phyloP scores from a whole-genome alignment of 2,113 vertebrate species.

The Oryzias celebensis region DNA sequence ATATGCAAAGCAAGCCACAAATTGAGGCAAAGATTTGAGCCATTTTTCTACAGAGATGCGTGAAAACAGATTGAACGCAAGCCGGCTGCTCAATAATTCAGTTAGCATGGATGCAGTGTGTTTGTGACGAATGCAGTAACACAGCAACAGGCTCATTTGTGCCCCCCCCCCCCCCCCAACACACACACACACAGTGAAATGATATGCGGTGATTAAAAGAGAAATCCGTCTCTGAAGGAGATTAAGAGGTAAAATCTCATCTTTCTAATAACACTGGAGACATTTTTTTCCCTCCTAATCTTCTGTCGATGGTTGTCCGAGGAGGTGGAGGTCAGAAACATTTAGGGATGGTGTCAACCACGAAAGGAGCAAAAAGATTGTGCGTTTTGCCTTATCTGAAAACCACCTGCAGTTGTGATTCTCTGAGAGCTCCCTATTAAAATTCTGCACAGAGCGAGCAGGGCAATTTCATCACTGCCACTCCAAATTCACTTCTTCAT shows the following conservation, averaged over 20 bases:
- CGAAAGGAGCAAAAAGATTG: slow-evolving; percentile 13
- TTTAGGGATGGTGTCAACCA: not conserved
- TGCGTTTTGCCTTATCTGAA: slow-evolving; percentile 27
- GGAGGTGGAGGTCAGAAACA: slow-evolving; percentile 5
- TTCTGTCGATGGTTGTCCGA: slow-evolving; percentile 47
- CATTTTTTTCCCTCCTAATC: no score
- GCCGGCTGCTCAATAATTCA: slow-evolving; percentile 56
- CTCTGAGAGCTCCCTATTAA: slow-evolving; percentile 53
- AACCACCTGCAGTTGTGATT: slow-evolving; percentile 45
- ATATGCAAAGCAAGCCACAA: slow-evolving; percentile 41
- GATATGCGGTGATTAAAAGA: slow-evolving; percentile 43
- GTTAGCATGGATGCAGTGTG: slow-evolving; percentile 26
- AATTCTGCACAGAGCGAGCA: slow-evolving; percentile 35
- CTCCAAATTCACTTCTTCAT: slow-evolving; percentile 53
- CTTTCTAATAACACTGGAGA: slow-evolving; percentile 45
- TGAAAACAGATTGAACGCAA: slow-evolving; percentile 30
- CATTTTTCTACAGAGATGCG: slow-evolving; percentile 5
- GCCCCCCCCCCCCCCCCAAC: not conserved
- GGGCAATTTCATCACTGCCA: slow-evolving; percentile 58
- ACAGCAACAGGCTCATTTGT: slow-evolving; percentile 53
- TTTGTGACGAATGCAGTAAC: slow-evolving; percentile 35
- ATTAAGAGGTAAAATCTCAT: not conserved
- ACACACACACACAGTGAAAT: slow-evolving; percentile 9
- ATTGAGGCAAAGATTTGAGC: slow-evolving; percentile 24
- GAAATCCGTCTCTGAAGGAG: slow-evolving; percentile 24